Base-by-base conservation (phyloP, 2,113 vertebrate genomes). In the Gymnocephalus cernua region DNA sequence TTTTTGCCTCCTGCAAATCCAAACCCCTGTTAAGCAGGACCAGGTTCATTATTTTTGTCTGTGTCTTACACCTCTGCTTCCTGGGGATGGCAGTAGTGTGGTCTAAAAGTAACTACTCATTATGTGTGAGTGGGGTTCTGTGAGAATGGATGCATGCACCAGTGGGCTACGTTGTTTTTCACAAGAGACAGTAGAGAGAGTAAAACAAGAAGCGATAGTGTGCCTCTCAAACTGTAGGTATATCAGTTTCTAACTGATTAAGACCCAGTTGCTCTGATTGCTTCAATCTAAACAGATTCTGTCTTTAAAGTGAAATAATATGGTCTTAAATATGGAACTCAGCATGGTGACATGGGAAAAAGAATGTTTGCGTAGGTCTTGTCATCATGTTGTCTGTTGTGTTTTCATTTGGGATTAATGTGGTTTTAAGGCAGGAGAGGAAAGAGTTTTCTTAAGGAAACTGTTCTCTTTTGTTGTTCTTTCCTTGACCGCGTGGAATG, bases 401-500 rank as follows among this genome's bases (percentile, higher is more conserved):
- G 23, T 68, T 73, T 73, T 72, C 6, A 23, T 74, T 54, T 63
- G 41, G n/a, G 53, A 29, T 75, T 66, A 0, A 21, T 79, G 38
- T 14, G 44, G 70, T 69, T 63, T 80, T 6, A 29, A 27, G 27
- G 50, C 69, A n/a, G 38, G 38, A 10, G 71, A 56, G 51, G 19
- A 70, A 61, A 74, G 35, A 18, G 38, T 79, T 83, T 75, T 70
- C 38, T 61, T 9, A 7, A 50, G 41, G 61, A 72, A 85, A 65
- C 56, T 56, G 27, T 10, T 56, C 4, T 61, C 38, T 19, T 69
- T 67, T 41, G n/a, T 77, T 87, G 16, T 72, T 74, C 13, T 81
- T 80, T 63, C 47, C 35, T 50, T 32, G 41, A 78, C 69, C 10
- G 13, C 29, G 7, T 84, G 76, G 73, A 81, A 88, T 83, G 79